Base-by-base conservation (phyloP, 1,140 invertebrate species). In the Atta cephalotes region DNA sequence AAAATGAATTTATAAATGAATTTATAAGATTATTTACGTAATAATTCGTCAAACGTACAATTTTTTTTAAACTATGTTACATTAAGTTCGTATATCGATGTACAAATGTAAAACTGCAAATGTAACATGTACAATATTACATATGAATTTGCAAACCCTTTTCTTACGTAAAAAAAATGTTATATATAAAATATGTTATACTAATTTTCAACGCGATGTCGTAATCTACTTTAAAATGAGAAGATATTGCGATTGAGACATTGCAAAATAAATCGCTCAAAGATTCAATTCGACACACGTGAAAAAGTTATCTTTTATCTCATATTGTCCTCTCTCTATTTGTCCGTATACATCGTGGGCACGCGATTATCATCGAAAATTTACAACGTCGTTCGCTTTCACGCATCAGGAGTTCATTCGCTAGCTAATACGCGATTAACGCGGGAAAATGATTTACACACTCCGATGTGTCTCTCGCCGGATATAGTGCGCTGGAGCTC, bases 381-480 rank as follows among this genome's bases (percentile, higher is more conserved):
- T 74, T 84, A 84, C 70, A 49, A 6, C 58, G 45, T 21, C 45
- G 53, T 82, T 58, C 51, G 16, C 35, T 49, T 18, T 60, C 66
- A 70, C 35, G 21, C 58, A 21, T 12, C 28, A n/a, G 45, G 9
- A 62, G n/a, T 62, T 49, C 58, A 49, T 49, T 39, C 58, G 31
- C 39, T 21, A 58, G 31, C 35, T 80, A 66, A 53, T 14, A 14
- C 21, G 65, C 70, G 60, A 84, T 82, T 49, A 62, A 62, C 53
- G 68, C 65, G 53, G 39, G 66, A 81, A 28, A 56, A 82, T 82
- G 39, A 82, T 60, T 82, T 82, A 74, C 28, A 35, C 68, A 60
- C 35, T 72, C 7, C 18, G 65, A 2, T 39, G 18, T 74, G 18
- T 56, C 68, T 7, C 51, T 25, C 31, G 49, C 6, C 51, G 35